Base-by-base conservation (phyloP, 2,888 invertebrate species). In the Metellina segmentata region DNA sequence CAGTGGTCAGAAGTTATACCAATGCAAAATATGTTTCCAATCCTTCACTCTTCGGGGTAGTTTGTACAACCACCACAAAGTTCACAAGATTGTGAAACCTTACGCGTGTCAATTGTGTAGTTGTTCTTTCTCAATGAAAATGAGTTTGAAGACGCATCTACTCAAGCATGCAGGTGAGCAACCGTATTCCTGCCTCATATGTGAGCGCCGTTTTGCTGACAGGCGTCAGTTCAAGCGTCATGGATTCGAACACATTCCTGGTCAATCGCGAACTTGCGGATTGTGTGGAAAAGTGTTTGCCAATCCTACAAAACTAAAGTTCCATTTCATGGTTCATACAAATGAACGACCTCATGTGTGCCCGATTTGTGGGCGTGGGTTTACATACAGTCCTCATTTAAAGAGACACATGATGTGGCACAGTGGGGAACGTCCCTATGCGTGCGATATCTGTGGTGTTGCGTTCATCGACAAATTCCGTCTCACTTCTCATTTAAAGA, bases 291-390 rank as follows among this genome's bases (percentile, higher is more conserved):
- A 70, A 20, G 16, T 20, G 61, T 86, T 78, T 8, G 6, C 48
- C n/a, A 69, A 61, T 20, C n/a, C 34, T 13, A 6, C 19, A 52
- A 85, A 78, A 4, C 49, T 85, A 5, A 52, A 16, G 20, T 16
- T 78, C 16, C 86, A 86, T 51, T 71, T 77, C 51, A 77, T 16
- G n/a, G 16, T 9, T 5, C 85, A 85, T 34, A 85, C 74, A 11
- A 75, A 75, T 16, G 34, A 48, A n/a, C n/a, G 74, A 7, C 85
- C 61, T 1, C 75, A 61, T 48, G 16, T 13, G 0, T 85, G 85
- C 6, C 8, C 34, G 2, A 52, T n/a, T 7, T 85, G 85, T 53
- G 61, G 53, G 6, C 16, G 48, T 7, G 34, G 61, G 13, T 85
- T 85, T 48, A 61, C 52, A 16, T 74, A 75, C n/a, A 75, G 69